These are phyloP conservation scores for Poeciliopsis gracilis DNA, from an alignment of 2,797 vertebrate genomes.

Conservation along the genomic window DNA sequence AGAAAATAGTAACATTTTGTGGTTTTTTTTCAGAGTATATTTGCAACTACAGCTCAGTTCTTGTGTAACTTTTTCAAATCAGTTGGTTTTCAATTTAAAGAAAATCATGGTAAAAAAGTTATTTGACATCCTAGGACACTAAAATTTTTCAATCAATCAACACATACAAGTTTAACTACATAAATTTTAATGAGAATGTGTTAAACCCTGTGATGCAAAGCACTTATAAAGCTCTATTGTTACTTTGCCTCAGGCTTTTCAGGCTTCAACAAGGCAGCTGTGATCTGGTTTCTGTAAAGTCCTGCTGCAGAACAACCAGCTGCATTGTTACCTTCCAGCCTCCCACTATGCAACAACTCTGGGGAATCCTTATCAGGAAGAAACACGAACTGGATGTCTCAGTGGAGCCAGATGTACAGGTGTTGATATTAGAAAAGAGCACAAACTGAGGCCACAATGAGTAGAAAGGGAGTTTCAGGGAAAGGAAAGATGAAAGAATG, in stretches of 20 bases:
- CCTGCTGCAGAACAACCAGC: slow-evolving; percentile 52
- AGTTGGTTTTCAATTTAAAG: background rate
- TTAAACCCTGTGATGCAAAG: slow-evolving; percentile 24
- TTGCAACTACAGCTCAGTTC: background rate
- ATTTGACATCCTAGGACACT: background rate
- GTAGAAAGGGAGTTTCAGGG: background rate
- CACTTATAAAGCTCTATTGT: slow-evolving; percentile 37
- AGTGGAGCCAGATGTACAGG: background rate
- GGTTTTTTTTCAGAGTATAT: background rate
- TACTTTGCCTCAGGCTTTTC: slow-evolving; percentile 30
- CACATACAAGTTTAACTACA: background rate
- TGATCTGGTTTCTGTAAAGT: slow-evolving; percentile 38
- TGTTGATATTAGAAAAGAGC: slow-evolving; percentile 28
- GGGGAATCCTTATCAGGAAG: slow-evolving; percentile 31
- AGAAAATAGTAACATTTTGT: no score
- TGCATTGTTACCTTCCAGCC: slow-evolving; percentile 52
- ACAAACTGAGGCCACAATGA: background rate
- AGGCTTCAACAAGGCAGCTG: slow-evolving; percentile 45
- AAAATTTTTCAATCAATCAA: background rate
- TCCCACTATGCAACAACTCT: slow-evolving; percentile 22
- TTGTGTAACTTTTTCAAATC: background rate
- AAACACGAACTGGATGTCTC: slow-evolving; percentile 2
- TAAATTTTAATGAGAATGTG: slow-evolving; percentile 3
- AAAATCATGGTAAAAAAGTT: background rate
- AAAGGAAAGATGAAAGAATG: slow-evolving; percentile 21